These are phyloP conservation scores for Hyles euphorbiae DNA, from an alignment of 1,140 invertebrate species.

Conservation along the genomic window DNA sequence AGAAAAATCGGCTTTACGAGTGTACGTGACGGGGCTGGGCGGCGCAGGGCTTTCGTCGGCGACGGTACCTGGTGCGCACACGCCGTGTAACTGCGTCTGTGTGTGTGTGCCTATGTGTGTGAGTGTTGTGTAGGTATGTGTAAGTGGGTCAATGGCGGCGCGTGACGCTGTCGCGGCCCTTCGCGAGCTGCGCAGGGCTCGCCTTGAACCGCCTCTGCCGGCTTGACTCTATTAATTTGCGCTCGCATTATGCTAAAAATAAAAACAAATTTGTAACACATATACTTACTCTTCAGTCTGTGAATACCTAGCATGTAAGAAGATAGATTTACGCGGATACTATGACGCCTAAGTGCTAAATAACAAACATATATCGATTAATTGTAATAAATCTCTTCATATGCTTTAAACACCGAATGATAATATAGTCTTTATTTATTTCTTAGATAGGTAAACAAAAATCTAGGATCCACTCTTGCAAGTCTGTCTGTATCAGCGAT, in stretches of 20 bases:
- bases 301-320: too few species aligned
- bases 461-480: too few species aligned
- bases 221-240: conserved; percentile 55
- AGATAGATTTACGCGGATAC: too few species aligned
- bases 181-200: conserved; percentile 55
- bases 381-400: too few species aligned
- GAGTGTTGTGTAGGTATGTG: conserved; percentile 47
- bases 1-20: neutral
- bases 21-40: conserved; percentile 43
- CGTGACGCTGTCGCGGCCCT: conserved; percentile 69
- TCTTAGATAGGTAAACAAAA: too few species aligned
- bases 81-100: conserved; percentile 21
- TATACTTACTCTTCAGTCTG: too few species aligned
- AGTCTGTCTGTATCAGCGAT: too few species aligned
- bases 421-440: too few species aligned
- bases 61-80: too few species aligned
- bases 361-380: too few species aligned
- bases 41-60: conserved; percentile 48
- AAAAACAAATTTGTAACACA: conserved; percentile 18
- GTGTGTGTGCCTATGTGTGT: conserved; percentile 50
- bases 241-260: conserved; percentile 56
- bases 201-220: conserved; percentile 67
- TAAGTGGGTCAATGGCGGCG: conserved; percentile 70
- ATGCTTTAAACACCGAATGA: too few species aligned
- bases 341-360: too few species aligned